Evolutionary conservation across 2,113 vertebrate species (phyloP), one percentile per base, ranked within the genome.

Genomic region (Actenoides hombroni): DNA sequence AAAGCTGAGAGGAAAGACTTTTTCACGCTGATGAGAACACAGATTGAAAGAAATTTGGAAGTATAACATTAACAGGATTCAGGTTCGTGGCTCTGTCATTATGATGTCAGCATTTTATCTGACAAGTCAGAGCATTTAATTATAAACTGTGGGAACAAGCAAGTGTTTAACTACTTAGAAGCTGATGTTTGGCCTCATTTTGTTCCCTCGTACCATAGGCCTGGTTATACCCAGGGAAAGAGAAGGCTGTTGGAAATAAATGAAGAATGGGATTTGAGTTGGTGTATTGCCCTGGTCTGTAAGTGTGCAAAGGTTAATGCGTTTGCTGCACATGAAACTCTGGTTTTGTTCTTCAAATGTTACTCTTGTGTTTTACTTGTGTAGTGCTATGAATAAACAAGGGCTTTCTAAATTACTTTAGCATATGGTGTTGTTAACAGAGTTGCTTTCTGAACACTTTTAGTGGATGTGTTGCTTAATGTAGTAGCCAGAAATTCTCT

Each of bases 51-150:
- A 64, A 68, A 71, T 74, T 51, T 71, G 25, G 7, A 79, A 88
- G 67, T 86, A 31, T 90, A 56, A 81, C 79, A 35, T 94, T 80
- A 96, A 94, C 83, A 90, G 59, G 63, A 86, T 70, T 94, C 33
- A 73, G 56, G 74, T 92, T 91, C 5, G 1, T 83, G 56, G 90
- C 73, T 67, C 78, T 94, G 84, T 48, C 87, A 85, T 25, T 90
- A 39, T 65, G 88, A 61, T 96, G 67, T 82, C 63, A 85, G 40
- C 35, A 31, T 90, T 94, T 90, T 70, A 59, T 64, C 60, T 5
- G 1, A 39, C 49, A 74, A 76, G 56, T 94, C 59, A 46, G 51
- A 75, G 60, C 89, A 64, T 87, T 88, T 92, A 80, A 93, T 91
- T 92, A 88, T 79, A 68, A 90, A 83, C 74, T 59, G 73, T 90